Evolutionary conservation across 2,113 vertebrate genomes (phyloP).

Genomic region (Picathartes gymnocephalus): DNA sequence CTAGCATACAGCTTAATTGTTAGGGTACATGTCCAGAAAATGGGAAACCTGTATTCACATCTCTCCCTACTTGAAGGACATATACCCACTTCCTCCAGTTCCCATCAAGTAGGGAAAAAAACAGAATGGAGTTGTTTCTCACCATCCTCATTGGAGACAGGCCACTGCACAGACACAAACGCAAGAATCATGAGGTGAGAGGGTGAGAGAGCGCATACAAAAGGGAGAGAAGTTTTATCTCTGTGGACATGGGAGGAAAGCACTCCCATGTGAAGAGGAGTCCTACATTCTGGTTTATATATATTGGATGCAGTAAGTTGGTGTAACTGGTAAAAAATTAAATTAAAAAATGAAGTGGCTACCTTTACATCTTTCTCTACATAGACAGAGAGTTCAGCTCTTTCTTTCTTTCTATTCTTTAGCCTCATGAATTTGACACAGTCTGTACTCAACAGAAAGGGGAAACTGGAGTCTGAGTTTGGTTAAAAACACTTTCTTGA

Average conservation of each 20-base stretch:
- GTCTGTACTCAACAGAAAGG: background rate
- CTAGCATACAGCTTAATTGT: background rate
- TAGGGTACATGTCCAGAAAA: background rate
- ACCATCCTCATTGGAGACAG: background rate
- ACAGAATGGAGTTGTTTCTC: background rate
- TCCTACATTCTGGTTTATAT: background rate
- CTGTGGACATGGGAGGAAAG: background rate
- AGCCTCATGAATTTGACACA: background rate
- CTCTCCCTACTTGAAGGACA: background rate
- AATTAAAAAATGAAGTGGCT: background rate
- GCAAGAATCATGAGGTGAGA: background rate
- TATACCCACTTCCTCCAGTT: background rate
- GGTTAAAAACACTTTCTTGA: background rate
- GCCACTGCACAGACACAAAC: background rate
- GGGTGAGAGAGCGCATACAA: background rate
- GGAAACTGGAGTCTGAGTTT: background rate
- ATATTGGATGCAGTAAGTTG: background rate
- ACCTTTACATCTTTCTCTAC: background rate
- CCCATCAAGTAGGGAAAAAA: background rate
- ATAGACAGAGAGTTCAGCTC: background rate
- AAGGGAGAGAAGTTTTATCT: background rate
- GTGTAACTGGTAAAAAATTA: background rate
- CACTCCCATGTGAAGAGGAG: background rate
- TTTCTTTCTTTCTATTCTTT: background rate
- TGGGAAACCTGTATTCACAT: background rate